Evolutionary conservation across 2,888 invertebrate species (phyloP), one percentile per base, ranked within the genome.

Genomic region (Nemurella pictetii): DNA sequence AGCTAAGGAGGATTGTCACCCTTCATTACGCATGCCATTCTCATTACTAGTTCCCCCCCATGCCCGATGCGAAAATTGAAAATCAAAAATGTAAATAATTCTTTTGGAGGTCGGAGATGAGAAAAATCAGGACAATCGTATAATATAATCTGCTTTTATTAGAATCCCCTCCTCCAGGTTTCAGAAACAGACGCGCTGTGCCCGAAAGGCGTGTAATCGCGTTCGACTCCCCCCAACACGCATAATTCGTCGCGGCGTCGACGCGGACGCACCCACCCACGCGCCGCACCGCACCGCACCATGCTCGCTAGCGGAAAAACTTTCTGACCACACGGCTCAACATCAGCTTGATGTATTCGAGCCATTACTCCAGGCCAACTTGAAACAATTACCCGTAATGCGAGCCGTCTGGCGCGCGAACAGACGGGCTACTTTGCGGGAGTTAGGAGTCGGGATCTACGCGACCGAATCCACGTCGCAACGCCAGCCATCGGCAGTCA

Each of bases 351-450:
- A 81, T n/a, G 35, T 29, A 81, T 81, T 25, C 35, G 30, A 32
- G 32, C 80, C 36, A 81, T 81, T 81, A 81, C 32, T 81, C 80
- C 26, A 36, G 32, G 32, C 80, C 35, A 81, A 81, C 80, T 81
- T 36, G 80, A 81, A 81, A 35, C 80, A 81, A 81, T 81, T 81
- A 81, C 80, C 35, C 35, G 32, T 81, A 81, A 81, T 81, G 80
- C 36, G 30, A 81, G n/a, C 80, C 80, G 9, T 36, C 15, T 30
- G n/a, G n/a, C 9, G 55, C 20, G 15, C 15, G 55, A 20, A 55
- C 12, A 2, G 5, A 12, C 12, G 55, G 55, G 55, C 55, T 20
- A 55, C 55, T 55, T 55, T 12, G 55, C 55, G 55, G 1, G 12
- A 55, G 5, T 7, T 55, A 20, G n/a, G n/a, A 35, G 12, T 35